A percentile compares a stretch with the other conserved stretches of the same genome.
Evolutionary conservation across 1,140 invertebrate species (phyloP).

Genomic region (Lordiphosa stackelbergi): DNA sequence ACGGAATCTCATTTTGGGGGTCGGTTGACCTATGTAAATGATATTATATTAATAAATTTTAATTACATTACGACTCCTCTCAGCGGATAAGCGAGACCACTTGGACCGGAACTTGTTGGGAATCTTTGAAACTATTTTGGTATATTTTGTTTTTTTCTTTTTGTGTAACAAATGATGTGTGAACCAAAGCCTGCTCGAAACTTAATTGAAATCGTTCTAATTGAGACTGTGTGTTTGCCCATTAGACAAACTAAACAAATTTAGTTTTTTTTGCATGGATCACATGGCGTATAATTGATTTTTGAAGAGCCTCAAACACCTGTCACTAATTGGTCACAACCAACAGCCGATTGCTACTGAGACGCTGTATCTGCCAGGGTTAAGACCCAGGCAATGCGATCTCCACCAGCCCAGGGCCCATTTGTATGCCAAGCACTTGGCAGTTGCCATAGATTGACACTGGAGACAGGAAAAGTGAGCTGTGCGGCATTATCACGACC

Average conservation of each 20-base stretch:
- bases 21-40: constrained; percentile 12
- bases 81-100: too few relatives aligned
- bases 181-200: constrained; percentile 24
- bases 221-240: constrained; percentile 7
- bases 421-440: constrained; percentile 54
- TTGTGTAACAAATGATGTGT: neutral
- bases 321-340: constrained; percentile 39
- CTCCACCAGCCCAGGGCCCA: constrained; percentile 27
- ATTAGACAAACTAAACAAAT: neutral
- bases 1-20: constrained; percentile 41
- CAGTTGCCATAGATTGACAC: constrained; percentile 51
- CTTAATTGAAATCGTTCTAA: constrained; percentile 8
- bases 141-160: neutral
- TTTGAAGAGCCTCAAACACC: constrained; percentile 36
- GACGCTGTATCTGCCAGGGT: constrained; percentile 40
- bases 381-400: constrained; percentile 13
- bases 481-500: constrained; percentile 57
- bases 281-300: constrained; percentile 34
- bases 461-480: constrained; percentile 74
- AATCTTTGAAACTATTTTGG: neutral
- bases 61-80: too few relatives aligned
- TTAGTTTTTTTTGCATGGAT: constrained; percentile 12
- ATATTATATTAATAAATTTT: too few relatives aligned
- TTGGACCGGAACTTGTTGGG: too few relatives aligned
- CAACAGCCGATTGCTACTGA: constrained; percentile 45